These are phyloP conservation scores for Timema podura DNA, from an alignment of 2,888 invertebrate genomes.

Conservation along the genomic window DNA sequence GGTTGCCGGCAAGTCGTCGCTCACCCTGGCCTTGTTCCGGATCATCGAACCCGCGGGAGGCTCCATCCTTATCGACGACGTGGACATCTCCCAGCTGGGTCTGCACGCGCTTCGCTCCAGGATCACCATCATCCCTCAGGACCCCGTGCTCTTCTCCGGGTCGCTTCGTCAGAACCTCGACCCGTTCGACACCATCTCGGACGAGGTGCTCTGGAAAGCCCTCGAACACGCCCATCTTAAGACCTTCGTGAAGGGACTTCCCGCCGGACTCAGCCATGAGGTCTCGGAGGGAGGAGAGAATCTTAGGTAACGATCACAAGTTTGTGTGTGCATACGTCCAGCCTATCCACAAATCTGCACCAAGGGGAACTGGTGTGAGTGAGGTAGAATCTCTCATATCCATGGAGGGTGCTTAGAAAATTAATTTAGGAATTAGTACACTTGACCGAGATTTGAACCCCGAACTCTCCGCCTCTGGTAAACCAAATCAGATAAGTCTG, in stretches of 20 bases:
- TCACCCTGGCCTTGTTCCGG: slow-evolving; percentile 48
- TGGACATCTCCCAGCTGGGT: slow-evolving; percentile 45
- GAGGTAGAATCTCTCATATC: too few species aligned
- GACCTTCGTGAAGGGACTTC: slow-evolving; percentile 37
- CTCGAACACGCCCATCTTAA: slow-evolving; percentile 52
- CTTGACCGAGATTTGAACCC: too few species aligned
- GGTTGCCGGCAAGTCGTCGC: slow-evolving; percentile 49
- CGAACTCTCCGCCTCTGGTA: too few species aligned
- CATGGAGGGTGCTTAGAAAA: too few species aligned
- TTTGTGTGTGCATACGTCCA: too few species aligned
- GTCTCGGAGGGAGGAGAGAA: slow-evolving; percentile 43
- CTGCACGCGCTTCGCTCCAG: slow-evolving; percentile 46
- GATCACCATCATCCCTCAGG: slow-evolving; percentile 51
- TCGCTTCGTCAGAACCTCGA: slow-evolving; percentile 53
- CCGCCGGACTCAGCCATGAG: slow-evolving; percentile 39
- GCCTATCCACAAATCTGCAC: too few species aligned
- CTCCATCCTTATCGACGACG: slow-evolving; percentile 45
- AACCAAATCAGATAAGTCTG: too few species aligned
- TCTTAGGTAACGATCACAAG: slow-evolving; percentile 34
- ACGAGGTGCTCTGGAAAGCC: slow-evolving; percentile 51
- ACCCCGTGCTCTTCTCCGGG: slow-evolving; percentile 57
- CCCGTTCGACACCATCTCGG: slow-evolving; percentile 48
- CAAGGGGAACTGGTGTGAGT: too few species aligned
- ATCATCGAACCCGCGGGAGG: slow-evolving; percentile 47
- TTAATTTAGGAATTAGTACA: too few species aligned